Conservation (phyloP, 2,797 vertebrate species). For the Sylvilagus floridanus region DNA sequence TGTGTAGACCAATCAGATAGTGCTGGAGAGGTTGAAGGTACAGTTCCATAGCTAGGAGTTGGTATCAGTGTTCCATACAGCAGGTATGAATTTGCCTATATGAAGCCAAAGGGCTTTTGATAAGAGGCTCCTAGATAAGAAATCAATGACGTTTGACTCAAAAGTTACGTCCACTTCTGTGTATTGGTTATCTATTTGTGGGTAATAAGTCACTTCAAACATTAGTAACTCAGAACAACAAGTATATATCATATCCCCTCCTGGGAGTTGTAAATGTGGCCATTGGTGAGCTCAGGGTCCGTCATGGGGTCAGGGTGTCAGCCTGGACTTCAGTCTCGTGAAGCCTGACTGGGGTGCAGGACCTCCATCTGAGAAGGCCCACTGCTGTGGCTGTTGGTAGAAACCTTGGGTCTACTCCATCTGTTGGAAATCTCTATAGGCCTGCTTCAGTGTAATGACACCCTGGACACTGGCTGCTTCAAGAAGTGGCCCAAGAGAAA, state of each 20-base stretch:
- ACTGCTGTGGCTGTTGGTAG: background rate
- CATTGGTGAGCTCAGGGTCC: background rate
- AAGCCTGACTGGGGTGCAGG: background rate
- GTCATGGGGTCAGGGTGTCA: background rate
- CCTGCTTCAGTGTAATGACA: background rate
- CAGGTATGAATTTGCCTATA: slow-evolving; percentile 16
- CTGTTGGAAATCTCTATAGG: background rate
- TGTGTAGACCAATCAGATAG: background rate
- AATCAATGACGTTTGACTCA: background rate
- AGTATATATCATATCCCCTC: background rate
- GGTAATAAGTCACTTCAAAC: background rate
- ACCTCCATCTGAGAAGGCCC: background rate
- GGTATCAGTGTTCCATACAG: background rate
- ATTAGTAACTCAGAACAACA: slow-evolving; percentile 2
- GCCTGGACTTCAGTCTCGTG: too few species aligned
- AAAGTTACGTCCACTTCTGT: background rate
- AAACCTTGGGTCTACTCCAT: background rate
- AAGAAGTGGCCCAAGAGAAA: background rate
- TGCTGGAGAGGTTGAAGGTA: background rate
- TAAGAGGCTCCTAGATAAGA: background rate
- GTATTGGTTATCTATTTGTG: background rate
- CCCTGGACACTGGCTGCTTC: background rate
- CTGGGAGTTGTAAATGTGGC: background rate
- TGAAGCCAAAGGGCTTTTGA: background rate
- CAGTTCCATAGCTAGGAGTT: background rate